Evolutionary conservation across 1,140 invertebrate genomes (phyloP).

Genomic region (Potamilus streckersoni): DNA sequence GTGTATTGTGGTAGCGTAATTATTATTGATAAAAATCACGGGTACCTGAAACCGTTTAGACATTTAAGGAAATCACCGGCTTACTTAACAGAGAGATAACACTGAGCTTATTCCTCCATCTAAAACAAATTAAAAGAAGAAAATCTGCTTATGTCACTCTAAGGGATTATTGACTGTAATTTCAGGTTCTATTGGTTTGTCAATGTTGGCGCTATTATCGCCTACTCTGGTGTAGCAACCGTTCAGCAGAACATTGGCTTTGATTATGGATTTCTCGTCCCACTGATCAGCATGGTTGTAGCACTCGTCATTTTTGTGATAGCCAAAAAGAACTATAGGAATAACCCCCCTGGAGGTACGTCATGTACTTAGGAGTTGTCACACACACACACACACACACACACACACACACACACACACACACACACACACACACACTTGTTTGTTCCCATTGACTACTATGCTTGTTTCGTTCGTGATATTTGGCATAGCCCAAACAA

Average conservation of each 20-base stretch:
- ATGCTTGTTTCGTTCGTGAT: conserved; percentile 61
- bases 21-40: too few species aligned
- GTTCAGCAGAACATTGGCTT: conserved; percentile 70
- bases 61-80: too few species aligned
- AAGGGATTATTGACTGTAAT: too few species aligned
- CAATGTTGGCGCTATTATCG: conserved; percentile 70
- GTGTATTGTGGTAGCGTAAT: too few species aligned
- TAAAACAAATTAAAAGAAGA: too few species aligned
- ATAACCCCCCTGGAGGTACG: conserved; percentile 55
- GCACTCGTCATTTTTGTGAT: conserved; percentile 58
- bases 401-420: too few species aligned
- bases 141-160: too few species aligned
- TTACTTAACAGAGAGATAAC: too few species aligned
- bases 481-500: conserved; percentile 50
- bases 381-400: too few species aligned
- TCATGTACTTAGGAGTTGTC: conserved; percentile 1
- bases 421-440: conserved; percentile 54
- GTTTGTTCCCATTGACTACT: conserved; percentile 63
- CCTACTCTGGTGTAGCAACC: conserved; percentile 70
- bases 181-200: conserved; percentile 72
- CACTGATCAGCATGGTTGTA: conserved; percentile 63
- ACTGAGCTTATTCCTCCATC: too few species aligned
- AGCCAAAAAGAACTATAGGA: conserved; percentile 44
- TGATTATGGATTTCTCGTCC: conserved; percentile 69
- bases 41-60: too few species aligned